Evolutionary conservation across 2,888 invertebrate genomes (phyloP), one percentile per base, ranked within the genome.

Genomic region (Omphaloscelis lunosa): DNA sequence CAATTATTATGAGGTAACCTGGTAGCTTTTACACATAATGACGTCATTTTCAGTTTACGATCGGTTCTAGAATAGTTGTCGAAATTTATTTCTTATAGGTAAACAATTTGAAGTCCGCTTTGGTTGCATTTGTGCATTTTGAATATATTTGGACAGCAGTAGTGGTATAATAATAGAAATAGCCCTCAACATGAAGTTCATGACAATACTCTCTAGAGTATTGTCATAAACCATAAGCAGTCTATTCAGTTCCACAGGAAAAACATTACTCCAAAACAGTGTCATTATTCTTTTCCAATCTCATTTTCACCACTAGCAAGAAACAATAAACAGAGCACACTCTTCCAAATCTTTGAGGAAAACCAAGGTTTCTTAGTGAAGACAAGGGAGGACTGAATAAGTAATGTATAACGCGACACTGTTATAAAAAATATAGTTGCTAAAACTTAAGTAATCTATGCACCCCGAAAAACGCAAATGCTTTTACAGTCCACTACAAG

Each of bases 401-500:
- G 67, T 77, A 72, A 77, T 85, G 67, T 81, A 39, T 72, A 34
- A 70, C 29, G 45, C 63, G 51, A 76, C 51, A 79, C 39, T 27
- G 65, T 71, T 77, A 67, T 77, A 74, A 82, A 77, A 82, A 79
- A 76, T 75, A 73, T 76, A 88, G 73, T 80, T 84, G 65, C 74
- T 77, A 82, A 72, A 84, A 85, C 77, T 83, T 84, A 82, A 85
- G 74, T 84, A 84, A 89, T 85, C 87, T 86, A 85, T 89, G 89
- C 88, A 89, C 89, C 87, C 82, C 69, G 71, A 86, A 81, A 83
- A 87, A 85, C 88, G 86, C 86, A 86, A 88, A 80, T 83, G 86
- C 85, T 87, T 86, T 85, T 86, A 89, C 86, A 90, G 93, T 91
- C 92, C 93, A 92, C 91, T 92, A 92, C 90, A 88, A 91, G 92